Evolutionary conservation across 2,113 vertebrate genomes (phyloP).

Genomic region (Prinia subflava): DNA sequence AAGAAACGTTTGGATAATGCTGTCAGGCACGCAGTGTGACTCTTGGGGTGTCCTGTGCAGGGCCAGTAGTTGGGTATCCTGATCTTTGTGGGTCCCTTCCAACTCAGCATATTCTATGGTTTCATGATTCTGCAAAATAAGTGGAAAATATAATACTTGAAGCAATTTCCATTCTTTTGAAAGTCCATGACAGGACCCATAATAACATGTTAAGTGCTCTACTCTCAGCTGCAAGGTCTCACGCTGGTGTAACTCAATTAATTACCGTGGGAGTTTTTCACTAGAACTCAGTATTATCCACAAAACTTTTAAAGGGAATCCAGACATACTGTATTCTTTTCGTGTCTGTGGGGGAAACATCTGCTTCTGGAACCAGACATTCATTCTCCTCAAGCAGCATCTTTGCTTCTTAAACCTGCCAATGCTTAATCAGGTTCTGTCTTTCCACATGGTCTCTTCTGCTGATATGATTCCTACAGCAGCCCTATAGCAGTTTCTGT

Average conservation of each 20-base stretch:
- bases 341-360: fast-evolving
- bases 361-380: not conserved
- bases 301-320: not conserved
- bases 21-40: too few relatives aligned
- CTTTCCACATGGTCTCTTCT: not conserved
- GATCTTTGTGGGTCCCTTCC: not conserved
- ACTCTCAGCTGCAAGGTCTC: not conserved
- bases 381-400: not conserved
- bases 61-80: too few relatives aligned
- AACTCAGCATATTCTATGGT: not conserved
- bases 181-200: not conserved
- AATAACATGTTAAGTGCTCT: not conserved
- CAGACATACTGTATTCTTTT: not conserved
- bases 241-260: not conserved
- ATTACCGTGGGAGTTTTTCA: not conserved
- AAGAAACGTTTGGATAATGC: not conserved
- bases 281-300: not conserved
- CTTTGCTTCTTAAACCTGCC: not conserved
- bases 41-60: not conserved
- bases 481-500: not conserved
- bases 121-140: not conserved
- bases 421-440: not conserved
- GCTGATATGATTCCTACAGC: not conserved
- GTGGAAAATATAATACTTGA: not conserved
- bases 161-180: not conserved